A percentile compares a stretch with the other conserved stretches of the same genome.
Conservation (phyloP, 2,888 invertebrate species). For the Ligdia adustata region DNA sequence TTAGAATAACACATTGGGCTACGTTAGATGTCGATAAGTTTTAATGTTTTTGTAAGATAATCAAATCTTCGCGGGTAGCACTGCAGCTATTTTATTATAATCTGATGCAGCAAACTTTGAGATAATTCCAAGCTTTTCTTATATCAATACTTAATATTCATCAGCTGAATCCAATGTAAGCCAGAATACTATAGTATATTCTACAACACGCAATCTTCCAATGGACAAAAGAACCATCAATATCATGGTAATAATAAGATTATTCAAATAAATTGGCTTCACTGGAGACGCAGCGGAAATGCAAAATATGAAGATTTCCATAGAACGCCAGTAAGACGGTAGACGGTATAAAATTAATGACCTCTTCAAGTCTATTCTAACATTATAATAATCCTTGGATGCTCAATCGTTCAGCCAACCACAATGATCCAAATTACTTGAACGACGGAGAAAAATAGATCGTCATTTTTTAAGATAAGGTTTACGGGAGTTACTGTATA, state of each 20-base stretch:
- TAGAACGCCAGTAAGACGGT: slow-evolving; percentile 45
- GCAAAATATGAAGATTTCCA: slow-evolving; percentile 36
- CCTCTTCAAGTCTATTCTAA: slow-evolving; percentile 56
- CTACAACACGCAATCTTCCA: no score
- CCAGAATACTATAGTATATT: no score
- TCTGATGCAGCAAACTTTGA: no score
- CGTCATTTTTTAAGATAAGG: slow-evolving; percentile 59
- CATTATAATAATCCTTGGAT: slow-evolving; percentile 62
- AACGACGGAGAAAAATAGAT: slow-evolving; percentile 69
- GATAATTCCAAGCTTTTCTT: no score
- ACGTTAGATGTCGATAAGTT: no score
- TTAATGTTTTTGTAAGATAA: no score
- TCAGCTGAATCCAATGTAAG: no score
- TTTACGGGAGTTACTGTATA: slow-evolving; percentile 36
- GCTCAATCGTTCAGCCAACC: slow-evolving; percentile 66
- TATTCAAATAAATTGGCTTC: slow-evolving; percentile 26
- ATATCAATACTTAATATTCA: no score
- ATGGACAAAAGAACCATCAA: slow-evolving; percentile 5
- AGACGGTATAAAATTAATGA: slow-evolving; percentile 64
- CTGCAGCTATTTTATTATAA: no score
- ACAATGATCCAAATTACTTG: slow-evolving; percentile 69
- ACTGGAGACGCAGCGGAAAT: slow-evolving; percentile 25
- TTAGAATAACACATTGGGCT: no score
- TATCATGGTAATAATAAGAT: slow-evolving; percentile 16
- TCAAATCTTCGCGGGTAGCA: no score